Evolutionary conservation across 2,113 vertebrate genomes (phyloP).

Genomic region (Tyto alba): DNA sequence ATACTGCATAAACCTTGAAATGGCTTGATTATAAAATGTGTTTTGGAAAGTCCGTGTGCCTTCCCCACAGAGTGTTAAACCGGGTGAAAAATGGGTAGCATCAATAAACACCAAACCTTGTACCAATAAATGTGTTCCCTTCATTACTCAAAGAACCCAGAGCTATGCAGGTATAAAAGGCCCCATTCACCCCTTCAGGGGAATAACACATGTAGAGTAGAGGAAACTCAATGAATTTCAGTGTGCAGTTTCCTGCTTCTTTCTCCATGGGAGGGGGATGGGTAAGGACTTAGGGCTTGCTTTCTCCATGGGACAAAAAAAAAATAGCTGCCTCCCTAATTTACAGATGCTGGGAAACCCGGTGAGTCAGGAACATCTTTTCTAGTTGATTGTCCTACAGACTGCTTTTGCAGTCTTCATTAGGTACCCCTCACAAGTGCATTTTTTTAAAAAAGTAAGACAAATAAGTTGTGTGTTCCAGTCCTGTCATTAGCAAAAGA

Average conservation of each 20-base stretch:
- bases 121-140: slow-evolving; percentile 76
- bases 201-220: slow-evolving; percentile 43
- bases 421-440: background rate
- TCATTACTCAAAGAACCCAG: slow-evolving; percentile 64
- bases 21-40: slow-evolving; percentile 72
- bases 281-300: background rate
- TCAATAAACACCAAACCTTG: slow-evolving; percentile 76
- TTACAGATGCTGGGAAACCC: background rate
- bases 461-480: background rate
- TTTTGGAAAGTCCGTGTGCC: slow-evolving; percentile 71
- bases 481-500: background rate
- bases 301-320: background rate
- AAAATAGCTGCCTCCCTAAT: background rate
- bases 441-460: background rate
- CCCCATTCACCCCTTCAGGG: slow-evolving; percentile 54
- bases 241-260: background rate
- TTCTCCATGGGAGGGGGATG: background rate
- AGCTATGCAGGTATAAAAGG: slow-evolving; percentile 50
- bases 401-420: background rate
- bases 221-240: slow-evolving; percentile 41
- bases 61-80: slow-evolving; percentile 79
- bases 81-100: slow-evolving; percentile 74
- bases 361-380: background rate
- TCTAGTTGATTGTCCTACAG: background rate
- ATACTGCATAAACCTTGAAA: slow-evolving; percentile 72